Base-by-base conservation (phyloP, 2,797 vertebrate species). In the Premnoplex brunnescens region DNA sequence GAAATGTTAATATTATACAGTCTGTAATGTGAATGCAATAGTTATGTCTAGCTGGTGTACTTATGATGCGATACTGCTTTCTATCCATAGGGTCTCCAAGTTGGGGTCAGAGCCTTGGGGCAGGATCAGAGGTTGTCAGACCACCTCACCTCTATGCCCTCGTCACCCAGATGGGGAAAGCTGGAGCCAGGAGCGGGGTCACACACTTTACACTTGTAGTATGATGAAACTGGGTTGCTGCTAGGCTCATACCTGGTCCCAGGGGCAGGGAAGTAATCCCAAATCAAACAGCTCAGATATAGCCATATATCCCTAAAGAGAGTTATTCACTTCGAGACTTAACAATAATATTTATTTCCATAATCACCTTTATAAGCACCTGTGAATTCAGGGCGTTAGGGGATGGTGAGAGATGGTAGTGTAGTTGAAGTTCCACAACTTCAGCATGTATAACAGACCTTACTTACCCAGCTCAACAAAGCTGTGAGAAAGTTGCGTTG, bases 191-290 rank as follows among this genome's bases (percentile, higher is more conserved):
- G 15, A 22, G 6, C 9, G 15, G 13, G 8, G 13, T 24, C 14
- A 12, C 6, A 26, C 2, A 1, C 23, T 83, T 76, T 26, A 26
- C 0, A 0, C 34, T 73, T 30, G 1, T 12, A 13, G 39, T 74
- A 2, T 14, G 3, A 2, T 9, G 21, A 30, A 77, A 64, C 5
- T 7, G 23, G 7, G 8, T 44, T 62, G 28, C 56, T 81, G 4
- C n/a, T 64, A n/a, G n/a, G 30, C 7, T 80, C 6, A 34, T 24
- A 41, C 9, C 9, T 73, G 14, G 8, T 41, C 19, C 26, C 14
- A 32, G 28, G 30, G 15, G 4, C 26, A 66, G 28, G 34, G 32
- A 68, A 69, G n/a, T 66, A 32, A 19, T 51, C 44, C 52, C 36
- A 77, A 54, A 80, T 51, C 14, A 14, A 78, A 43, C 23, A 54